Evolutionary conservation across 2,113 vertebrate genomes (phyloP).

Genomic region (Chionis minor): DNA sequence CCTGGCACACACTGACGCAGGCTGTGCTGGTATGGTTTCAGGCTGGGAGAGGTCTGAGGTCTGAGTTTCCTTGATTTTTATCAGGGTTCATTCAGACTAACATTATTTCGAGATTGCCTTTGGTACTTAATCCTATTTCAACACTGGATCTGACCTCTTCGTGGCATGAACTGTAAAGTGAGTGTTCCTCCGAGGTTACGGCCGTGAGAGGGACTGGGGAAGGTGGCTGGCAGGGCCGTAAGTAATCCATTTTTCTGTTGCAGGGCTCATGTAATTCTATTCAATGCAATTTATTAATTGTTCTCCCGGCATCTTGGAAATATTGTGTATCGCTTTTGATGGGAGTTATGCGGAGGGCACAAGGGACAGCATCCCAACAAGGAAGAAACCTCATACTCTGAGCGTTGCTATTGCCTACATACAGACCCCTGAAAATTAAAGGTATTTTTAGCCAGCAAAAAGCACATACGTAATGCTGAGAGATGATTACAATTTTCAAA

Average conservation of each 20-base stretch:
- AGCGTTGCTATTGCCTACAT: accelerated
- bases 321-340: background rate
- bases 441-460: background rate
- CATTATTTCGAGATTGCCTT: background rate
- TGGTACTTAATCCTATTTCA: constrained; percentile 28
- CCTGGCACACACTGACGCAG: background rate
- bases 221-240: background rate
- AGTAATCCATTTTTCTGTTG: background rate
- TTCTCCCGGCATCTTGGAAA: background rate
- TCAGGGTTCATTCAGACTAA: constrained; percentile 18
- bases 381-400: background rate
- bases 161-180: constrained; percentile 22
- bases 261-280: background rate
- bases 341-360: background rate
- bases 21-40: background rate
- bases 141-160: constrained; percentile 12
- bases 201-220: background rate
- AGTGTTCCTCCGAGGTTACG: constrained; percentile 47
- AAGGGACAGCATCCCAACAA: accelerated
- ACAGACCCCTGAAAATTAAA: accelerated
- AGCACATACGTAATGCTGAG: background rate
- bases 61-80: constrained; percentile 36
- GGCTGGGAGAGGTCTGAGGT: background rate
- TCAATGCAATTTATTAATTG: background rate
- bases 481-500: accelerated